These are phyloP conservation scores for Rhyacophila brunnea DNA, from an alignment of 1,140 invertebrate species.

Conservation along the genomic window DNA sequence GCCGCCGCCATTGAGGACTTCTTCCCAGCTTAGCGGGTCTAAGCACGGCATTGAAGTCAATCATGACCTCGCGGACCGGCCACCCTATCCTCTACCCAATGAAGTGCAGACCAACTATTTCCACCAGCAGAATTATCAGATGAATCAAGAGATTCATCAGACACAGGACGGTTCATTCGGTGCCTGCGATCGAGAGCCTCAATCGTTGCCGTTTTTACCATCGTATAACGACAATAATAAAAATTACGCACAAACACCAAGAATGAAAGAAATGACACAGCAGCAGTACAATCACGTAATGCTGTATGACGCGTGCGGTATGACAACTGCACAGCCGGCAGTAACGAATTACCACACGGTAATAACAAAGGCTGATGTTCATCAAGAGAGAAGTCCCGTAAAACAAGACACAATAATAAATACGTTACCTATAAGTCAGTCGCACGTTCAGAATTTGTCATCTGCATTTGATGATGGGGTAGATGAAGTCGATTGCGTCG, in stretches of 20 bases:
- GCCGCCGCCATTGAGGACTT: conserved; percentile 80
- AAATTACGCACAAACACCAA: conserved; percentile 29
- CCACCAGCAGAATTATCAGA: conserved; percentile 35
- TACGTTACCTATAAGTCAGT: conserved; percentile 39
- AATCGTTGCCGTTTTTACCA: conserved; percentile 65
- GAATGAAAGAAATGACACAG: conserved; percentile 37
- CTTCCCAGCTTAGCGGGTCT: conserved; percentile 76
- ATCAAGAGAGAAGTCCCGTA: conserved; percentile 71
- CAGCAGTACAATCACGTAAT: conserved; percentile 26
- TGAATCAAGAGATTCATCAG: conserved; percentile 38
- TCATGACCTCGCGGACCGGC: conserved; percentile 55
- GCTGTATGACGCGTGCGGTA: conserved; percentile 28
- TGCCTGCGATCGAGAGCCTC: conserved; percentile 59
- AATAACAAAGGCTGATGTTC: conserved; percentile 77
- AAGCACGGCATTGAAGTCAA: conserved; percentile 63
- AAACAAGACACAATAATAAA: conserved; percentile 50
- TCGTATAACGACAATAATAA: conserved; percentile 50
- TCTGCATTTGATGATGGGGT: conserved; percentile 52
- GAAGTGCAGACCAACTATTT: conserved; percentile 39
- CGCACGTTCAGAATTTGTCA: conserved; percentile 47
- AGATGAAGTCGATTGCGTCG: conserved; percentile 60
- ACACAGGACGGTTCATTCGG: conserved; percentile 46
- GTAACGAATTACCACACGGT: conserved; percentile 58
- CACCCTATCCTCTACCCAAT: conserved; percentile 50
- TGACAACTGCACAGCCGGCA: conserved; percentile 37